A percentile compares a stretch with the other conserved stretches of the same genome.
Conservation (phyloP, 1,140 invertebrate species). For the Plodia interpunctella region DNA sequence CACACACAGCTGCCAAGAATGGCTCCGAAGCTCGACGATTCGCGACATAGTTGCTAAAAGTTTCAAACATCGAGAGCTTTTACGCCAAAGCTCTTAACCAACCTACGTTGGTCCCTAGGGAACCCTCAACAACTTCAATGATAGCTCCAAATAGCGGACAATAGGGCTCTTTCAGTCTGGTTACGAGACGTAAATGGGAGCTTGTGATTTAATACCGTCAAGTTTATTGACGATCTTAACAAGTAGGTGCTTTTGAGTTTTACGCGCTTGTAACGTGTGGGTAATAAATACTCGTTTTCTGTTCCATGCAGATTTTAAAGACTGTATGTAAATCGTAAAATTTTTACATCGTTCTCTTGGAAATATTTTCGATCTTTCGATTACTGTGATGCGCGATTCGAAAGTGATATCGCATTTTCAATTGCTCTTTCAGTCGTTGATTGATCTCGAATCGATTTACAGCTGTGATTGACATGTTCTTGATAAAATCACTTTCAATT, state of each 20-base stretch:
- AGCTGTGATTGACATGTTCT: no score
- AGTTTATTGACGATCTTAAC: conserved; percentile 52
- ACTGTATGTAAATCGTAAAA: background rate
- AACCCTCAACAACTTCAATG: conserved; percentile 9
- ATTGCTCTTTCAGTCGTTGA: no score
- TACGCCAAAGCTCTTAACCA: conserved; percentile 37
- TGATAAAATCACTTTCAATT: no score
- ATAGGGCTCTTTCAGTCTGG: conserved; percentile 30
- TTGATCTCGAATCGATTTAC: no score
- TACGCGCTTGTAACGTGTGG: conserved; percentile 23
- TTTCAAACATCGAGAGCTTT: conserved; percentile 69
- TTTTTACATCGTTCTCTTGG: background rate
- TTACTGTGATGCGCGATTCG: no score
- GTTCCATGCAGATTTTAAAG: conserved; percentile 1
- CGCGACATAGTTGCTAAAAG: conserved; percentile 67
- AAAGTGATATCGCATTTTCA: no score
- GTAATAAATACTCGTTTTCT: conserved; percentile 42
- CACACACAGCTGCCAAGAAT: conserved; percentile 53
- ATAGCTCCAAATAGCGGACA: conserved; percentile 15
- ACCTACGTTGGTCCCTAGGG: conserved; percentile 15
- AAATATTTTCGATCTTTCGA: no score
- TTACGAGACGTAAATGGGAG: conserved; percentile 31
- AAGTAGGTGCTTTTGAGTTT: conserved; percentile 43
- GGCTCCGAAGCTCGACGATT: conserved; percentile 45
- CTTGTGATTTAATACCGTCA: conserved; percentile 55